Conservation (phyloP, 2,113 vertebrate genomes). For the Nothocercus julius region DNA sequence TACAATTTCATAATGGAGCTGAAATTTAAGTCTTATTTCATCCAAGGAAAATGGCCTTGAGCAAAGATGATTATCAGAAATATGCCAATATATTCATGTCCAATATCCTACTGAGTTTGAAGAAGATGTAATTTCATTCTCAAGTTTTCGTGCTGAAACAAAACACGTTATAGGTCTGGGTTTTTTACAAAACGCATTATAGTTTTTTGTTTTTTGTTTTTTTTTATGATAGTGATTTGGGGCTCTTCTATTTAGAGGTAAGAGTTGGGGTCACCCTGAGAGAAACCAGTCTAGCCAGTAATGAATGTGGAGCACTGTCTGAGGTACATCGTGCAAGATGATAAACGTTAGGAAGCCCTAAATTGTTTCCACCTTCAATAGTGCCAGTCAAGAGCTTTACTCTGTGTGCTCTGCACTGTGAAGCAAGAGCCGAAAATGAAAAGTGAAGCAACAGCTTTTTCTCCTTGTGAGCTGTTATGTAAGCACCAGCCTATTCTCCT, state of each 20-base stretch:
- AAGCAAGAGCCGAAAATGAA: conserved; percentile 1
- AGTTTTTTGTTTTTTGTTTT: neutral
- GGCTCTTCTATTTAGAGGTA: conserved; percentile 26
- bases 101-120: neutral
- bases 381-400: conserved; percentile 18
- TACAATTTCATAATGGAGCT: conserved; percentile 8
- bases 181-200: neutral
- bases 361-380: conserved; percentile 12
- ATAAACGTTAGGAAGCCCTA: conserved; percentile 4
- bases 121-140: conserved; percentile 32
- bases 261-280: conserved; percentile 1
- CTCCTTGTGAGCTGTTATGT: neutral
- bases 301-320: conserved; percentile 26
- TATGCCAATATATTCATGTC: conserved; percentile 26
- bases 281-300: conserved; percentile 9
- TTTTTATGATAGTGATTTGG: neutral
- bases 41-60: conserved; percentile 31
- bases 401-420: conserved; percentile 19
- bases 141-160: conserved; percentile 25
- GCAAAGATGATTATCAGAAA: conserved; percentile 46
- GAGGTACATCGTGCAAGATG: conserved; percentile 12
- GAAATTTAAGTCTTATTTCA: conserved; percentile 36
- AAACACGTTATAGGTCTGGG: neutral
- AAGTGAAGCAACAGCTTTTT: conserved; percentile 1
- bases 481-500: neutral